phyloP scores from a whole-genome alignment of 2,888 invertebrate genomes.

The Agonopterix subpropinquella region DNA sequence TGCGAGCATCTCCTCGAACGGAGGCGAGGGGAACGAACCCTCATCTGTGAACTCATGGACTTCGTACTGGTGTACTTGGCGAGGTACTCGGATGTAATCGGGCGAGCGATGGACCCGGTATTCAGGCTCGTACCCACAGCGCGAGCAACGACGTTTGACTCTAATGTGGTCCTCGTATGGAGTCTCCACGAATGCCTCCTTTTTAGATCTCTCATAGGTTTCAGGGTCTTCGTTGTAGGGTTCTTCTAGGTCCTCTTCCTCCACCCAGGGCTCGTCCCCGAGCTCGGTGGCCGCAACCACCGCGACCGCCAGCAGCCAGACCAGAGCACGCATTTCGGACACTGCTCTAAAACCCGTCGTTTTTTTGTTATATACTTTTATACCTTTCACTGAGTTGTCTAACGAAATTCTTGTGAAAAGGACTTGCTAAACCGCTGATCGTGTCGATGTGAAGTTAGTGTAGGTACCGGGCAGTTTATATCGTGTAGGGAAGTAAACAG shows the following conservation, averaged over 20 bases:
- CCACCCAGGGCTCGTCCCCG: slow-evolving; percentile 46
- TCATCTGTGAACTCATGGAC: slow-evolving; percentile 58
- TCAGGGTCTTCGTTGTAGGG: slow-evolving; percentile 3
- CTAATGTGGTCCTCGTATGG: slow-evolving; percentile 45
- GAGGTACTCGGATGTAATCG: slow-evolving; percentile 35
- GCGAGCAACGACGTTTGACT: slow-evolving; percentile 32
- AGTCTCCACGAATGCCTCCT: slow-evolving; percentile 22
- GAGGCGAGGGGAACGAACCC: slow-evolving; percentile 35
- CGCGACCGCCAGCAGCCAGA: slow-evolving; percentile 41
- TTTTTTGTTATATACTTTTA: slow-evolving; percentile 58
- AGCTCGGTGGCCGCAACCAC: slow-evolving; percentile 35
- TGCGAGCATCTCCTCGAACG: slow-evolving; percentile 63
- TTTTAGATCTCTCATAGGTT: neutral
- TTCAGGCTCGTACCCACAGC: slow-evolving; percentile 29
- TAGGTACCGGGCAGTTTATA: slow-evolving; percentile 27
- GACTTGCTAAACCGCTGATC: slow-evolving; percentile 37
- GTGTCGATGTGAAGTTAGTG: slow-evolving; percentile 7
- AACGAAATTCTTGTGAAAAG: slow-evolving; percentile 20
- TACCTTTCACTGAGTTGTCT: slow-evolving; percentile 53
- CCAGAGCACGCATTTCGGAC: slow-evolving; percentile 44
- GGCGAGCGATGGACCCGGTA: slow-evolving; percentile 27
- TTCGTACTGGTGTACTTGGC: slow-evolving; percentile 60
- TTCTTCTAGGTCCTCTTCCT: slow-evolving; percentile 47
- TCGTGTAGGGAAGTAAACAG: slow-evolving; percentile 35
- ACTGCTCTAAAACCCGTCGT: slow-evolving; percentile 34